These are phyloP conservation scores for Poicephalus gulielmi DNA, from an alignment of 2,113 vertebrate genomes.

Conservation along the genomic window DNA sequence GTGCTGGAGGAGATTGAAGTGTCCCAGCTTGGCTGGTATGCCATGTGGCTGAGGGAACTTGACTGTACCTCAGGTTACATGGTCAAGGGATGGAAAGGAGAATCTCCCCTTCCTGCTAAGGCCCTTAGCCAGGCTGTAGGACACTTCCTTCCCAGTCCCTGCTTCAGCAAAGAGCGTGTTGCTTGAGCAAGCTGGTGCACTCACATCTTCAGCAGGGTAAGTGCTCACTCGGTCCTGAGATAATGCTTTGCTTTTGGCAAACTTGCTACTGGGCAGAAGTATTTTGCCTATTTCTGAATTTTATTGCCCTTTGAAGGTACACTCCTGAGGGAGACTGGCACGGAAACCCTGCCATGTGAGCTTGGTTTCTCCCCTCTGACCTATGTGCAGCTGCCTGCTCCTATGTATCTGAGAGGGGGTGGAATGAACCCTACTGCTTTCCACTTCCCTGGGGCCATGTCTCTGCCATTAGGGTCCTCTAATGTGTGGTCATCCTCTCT, in stretches of 20 bases:
- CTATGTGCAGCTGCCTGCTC: neutral
- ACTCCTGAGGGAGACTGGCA: neutral
- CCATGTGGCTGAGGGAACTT: fast-evolving
- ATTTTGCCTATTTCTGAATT: neutral
- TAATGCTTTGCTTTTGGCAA: neutral
- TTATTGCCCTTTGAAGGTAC: neutral
- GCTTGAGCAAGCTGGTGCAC: neutral
- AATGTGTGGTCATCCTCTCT: neutral
- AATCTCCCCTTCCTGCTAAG: neutral
- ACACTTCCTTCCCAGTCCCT: neutral
- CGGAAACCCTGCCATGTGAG: neutral
- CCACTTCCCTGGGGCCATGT: fast-evolving
- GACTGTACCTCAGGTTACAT: neutral
- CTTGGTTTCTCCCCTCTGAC: neutral
- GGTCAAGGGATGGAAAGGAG: neutral
- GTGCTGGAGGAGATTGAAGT: neutral
- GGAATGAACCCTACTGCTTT: neutral
- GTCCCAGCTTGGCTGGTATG: neutral
- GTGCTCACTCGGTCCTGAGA: fast-evolving
- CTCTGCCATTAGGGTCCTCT: neutral
- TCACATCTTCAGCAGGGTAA: neutral
- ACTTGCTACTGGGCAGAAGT: neutral
- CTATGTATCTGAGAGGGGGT: fast-evolving
- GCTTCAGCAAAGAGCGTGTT: neutral
- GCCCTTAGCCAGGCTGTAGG: neutral